Base-by-base conservation (phyloP, 2,797 vertebrate genomes). In the Cryptoblepharus egeriae region DNA sequence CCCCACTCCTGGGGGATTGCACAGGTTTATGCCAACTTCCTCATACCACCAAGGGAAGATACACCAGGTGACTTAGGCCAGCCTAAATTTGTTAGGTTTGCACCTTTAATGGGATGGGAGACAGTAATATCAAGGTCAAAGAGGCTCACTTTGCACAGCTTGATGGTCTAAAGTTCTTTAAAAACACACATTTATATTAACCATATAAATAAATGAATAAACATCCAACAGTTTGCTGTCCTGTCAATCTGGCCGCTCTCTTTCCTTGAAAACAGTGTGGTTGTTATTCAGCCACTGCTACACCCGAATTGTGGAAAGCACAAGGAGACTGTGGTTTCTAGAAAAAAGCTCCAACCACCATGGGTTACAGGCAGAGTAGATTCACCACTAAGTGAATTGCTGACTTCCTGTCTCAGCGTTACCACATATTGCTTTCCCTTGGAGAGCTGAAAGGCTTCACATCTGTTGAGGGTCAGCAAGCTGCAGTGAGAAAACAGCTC, bases 141-240 rank as follows among this genome's bases (percentile, higher is more conserved):
- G 42, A 71, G 55, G 5, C 24, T n/a, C 64, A 9, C 24, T 72
- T 28, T 64, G 15, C 35, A 55, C 26, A 55, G 49, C 22, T 68
- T 78, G 80, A 65, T 87, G 12, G 81, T 87, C 68, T 77, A 79
- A 71, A 8, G 78, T 22, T 64, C 57, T 49, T 72, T 65, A 28
- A 83, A 63, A 64, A 45, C 68, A 65, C 32, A 71, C 42, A 64
- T 83, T 52, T 83, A 77, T 65, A 77, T 77, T 65, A 28, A 78
- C 68, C 61, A 42, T 72, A 83, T 57, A 58, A 77, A 72, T 78
- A 83, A 72, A 77, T 77, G 58, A 64, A 71, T 71, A 24, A 83
- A 83, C 22, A 72, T 22, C 61, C 60, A 77, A 16, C 57, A 39
- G 7, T 67, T 71, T 83, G 32, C 60, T 32, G 11, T 72, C 35